Evolutionary conservation across 2,888 invertebrate genomes (phyloP).

Genomic region (Vandiemenella viatica): DNA sequence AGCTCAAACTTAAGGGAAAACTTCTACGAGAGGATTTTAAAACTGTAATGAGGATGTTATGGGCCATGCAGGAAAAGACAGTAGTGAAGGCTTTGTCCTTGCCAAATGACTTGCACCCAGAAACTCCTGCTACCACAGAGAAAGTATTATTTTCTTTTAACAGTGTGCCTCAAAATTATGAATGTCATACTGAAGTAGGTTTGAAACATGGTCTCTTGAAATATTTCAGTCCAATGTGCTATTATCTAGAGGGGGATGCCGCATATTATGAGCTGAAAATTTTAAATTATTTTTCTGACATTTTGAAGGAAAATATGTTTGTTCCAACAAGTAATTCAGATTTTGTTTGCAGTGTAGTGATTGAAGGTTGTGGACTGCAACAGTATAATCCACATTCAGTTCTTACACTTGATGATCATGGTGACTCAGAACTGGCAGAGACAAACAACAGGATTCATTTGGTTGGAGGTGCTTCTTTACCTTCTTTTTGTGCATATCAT

Average conservation of each 20-base stretch:
- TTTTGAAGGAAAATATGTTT: slow-evolving; percentile 36
- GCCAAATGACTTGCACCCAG: slow-evolving; percentile 51
- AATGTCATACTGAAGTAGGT: slow-evolving; percentile 41
- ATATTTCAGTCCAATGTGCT: slow-evolving; percentile 40
- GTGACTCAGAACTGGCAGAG: slow-evolving; percentile 25
- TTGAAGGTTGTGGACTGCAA: slow-evolving; percentile 55
- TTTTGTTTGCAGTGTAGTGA: slow-evolving; percentile 55
- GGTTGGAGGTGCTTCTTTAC: slow-evolving; percentile 57
- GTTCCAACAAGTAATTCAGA: slow-evolving; percentile 59
- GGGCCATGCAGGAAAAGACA: slow-evolving; percentile 57
- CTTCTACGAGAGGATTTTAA: slow-evolving; percentile 47
- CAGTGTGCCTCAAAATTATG: slow-evolving; percentile 15
- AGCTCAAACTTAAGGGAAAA: slow-evolving; percentile 36
- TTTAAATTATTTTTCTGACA: slow-evolving; percentile 35
- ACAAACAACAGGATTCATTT: slow-evolving; percentile 45
- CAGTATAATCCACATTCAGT: slow-evolving; percentile 37
- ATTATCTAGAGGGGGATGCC: slow-evolving; percentile 49
- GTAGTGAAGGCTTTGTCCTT: slow-evolving; percentile 45
- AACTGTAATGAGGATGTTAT: slow-evolving; percentile 42
- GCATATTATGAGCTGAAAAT: slow-evolving; percentile 53
- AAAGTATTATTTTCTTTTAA: slow-evolving; percentile 11
- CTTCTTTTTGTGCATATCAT: slow-evolving; percentile 57
- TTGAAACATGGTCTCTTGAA: slow-evolving; percentile 36
- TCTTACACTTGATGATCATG: slow-evolving; percentile 43
- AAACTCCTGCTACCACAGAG: slow-evolving; percentile 37